Evolutionary conservation across 2,113 vertebrate species (phyloP).

Genomic region (Podiceps cristatus): DNA sequence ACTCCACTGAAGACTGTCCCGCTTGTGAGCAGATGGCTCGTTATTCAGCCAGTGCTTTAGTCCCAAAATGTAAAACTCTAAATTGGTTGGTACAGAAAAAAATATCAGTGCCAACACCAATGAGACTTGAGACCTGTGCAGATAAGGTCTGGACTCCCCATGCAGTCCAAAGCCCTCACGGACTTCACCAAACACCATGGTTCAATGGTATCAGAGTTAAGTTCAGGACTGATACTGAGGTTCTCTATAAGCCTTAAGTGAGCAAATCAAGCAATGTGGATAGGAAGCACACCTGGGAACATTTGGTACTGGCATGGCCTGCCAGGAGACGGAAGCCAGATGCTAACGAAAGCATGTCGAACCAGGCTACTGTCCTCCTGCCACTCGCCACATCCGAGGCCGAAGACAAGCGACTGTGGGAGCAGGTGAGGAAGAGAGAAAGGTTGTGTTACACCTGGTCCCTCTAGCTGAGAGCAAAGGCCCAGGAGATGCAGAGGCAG

Average conservation of each 20-base stretch:
- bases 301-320: not conserved
- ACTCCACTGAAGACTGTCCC: not conserved
- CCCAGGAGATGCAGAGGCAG: not conserved
- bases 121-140: fast-evolving
- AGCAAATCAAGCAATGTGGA: not conserved
- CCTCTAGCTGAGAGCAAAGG: not conserved
- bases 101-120: not conserved
- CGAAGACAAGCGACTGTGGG: not conserved
- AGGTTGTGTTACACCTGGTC: not conserved
- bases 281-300: not conserved
- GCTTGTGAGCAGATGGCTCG: not conserved
- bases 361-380: not conserved
- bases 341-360: not conserved
- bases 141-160: not conserved
- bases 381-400: not conserved
- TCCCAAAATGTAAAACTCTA: not conserved
- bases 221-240: not conserved
- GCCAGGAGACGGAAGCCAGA: not conserved
- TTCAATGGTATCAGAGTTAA: not conserved
- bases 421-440: not conserved
- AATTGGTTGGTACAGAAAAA: not conserved
- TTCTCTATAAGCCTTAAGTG: not conserved
- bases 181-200: fast-evolving
- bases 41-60: not conserved
- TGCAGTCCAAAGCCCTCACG: not conserved